A percentile compares a stretch with the other conserved stretches of the same genome.
These are phyloP conservation scores for Dioctria linearis DNA, from an alignment of 2,888 invertebrate genomes.

Conservation along the genomic window DNA sequence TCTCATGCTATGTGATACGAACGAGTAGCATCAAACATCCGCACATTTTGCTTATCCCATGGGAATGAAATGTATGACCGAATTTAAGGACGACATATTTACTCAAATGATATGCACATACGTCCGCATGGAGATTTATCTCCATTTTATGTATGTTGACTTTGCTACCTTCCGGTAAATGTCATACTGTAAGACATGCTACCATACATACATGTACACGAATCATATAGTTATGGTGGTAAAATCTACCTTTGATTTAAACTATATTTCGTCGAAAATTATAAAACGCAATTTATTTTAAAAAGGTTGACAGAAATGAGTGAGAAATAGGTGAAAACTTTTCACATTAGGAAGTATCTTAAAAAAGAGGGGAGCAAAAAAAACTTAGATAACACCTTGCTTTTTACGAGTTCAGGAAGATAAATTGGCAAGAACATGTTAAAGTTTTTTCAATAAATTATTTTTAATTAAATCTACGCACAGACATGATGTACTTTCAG, in stretches of 20 bases:
- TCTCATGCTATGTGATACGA: constrained; percentile 22
- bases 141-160: constrained; percentile 17
- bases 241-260: constrained; percentile 34
- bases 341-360: too few species aligned
- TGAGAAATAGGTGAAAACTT: too few species aligned
- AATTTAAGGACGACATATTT: constrained; percentile 48
- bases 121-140: constrained; percentile 46
- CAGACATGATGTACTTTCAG: too few species aligned
- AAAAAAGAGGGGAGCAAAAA: too few species aligned
- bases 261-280: constrained; percentile 2
- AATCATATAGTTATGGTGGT: too few species aligned
- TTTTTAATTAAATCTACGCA: too few species aligned
- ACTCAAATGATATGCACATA: constrained; percentile 32
- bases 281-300: constrained; percentile 20
- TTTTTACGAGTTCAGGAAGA: too few species aligned
- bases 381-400: too few species aligned
- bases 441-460: too few species aligned
- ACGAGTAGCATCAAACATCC: constrained; percentile 40
- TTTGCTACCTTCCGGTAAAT: background rate
- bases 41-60: constrained; percentile 29
- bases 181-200: too few species aligned
- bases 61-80: constrained; percentile 43
- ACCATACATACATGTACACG: too few species aligned
- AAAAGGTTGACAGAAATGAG: background rate
- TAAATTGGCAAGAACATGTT: too few species aligned